Conservation (phyloP, 2,797 vertebrate species). For the Tauraco hartlaubi region DNA sequence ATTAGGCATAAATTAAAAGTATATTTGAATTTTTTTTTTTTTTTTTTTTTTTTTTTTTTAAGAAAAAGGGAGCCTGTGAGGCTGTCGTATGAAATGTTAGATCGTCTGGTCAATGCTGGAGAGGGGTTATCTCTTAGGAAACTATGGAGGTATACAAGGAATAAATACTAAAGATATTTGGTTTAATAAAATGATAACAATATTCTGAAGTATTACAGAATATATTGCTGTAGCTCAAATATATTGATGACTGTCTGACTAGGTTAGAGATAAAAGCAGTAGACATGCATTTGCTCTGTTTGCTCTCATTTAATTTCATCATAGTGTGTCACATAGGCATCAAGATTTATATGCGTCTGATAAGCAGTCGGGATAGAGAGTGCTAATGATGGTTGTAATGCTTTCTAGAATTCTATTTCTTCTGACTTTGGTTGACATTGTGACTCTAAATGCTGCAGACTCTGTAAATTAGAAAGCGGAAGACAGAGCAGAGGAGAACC, state of each 20-base stretch:
- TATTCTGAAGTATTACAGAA: constrained; percentile 32
- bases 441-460: constrained; percentile 53
- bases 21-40: neutral
- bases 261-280: constrained; percentile 52
- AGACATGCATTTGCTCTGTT: constrained; percentile 56
- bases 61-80: neutral
- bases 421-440: constrained; percentile 69
- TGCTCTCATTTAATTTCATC: constrained; percentile 57
- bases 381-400: constrained; percentile 59
- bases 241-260: constrained; percentile 49
- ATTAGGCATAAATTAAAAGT: neutral
- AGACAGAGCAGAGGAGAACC: neutral
- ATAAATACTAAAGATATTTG: neutral
- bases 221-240: constrained; percentile 27
- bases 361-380: constrained; percentile 43
- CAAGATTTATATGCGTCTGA: constrained; percentile 68
- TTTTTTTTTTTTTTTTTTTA: neutral
- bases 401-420: constrained; percentile 66
- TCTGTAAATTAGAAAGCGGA: constrained; percentile 39
- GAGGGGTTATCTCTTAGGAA: neutral
- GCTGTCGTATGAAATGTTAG: neutral
- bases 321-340: constrained; percentile 60
- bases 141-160: neutral
- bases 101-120: neutral
- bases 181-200: constrained; percentile 33